A percentile compares a stretch with the other conserved stretches of the same genome.
Evolutionary conservation across 1,140 invertebrate genomes (phyloP).

Genomic region (Heliconius nattereri): DNA sequence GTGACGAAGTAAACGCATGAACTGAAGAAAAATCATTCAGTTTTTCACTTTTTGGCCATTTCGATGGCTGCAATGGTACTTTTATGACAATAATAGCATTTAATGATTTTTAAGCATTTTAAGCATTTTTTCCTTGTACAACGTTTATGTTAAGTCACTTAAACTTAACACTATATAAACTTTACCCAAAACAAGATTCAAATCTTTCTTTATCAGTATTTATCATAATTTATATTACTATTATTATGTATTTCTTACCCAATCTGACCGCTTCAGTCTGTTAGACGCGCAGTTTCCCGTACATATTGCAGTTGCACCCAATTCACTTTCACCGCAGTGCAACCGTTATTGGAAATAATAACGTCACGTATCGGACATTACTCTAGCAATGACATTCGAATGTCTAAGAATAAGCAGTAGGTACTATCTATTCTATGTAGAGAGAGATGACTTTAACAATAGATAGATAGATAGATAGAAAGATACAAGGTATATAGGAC

Average conservation of each 20-base stretch:
- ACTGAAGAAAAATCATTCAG: neutral
- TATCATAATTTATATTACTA: neutral
- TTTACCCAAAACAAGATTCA: neutral
- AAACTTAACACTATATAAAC: neutral
- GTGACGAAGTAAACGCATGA: no score
- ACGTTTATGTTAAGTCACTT: neutral
- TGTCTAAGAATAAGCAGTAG: constrained; percentile 7
- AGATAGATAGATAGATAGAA: no score
- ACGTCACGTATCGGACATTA: constrained; percentile 18
- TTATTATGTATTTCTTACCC: neutral
- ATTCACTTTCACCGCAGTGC: constrained; percentile 33
- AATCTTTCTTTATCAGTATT: neutral
- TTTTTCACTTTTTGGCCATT: neutral
- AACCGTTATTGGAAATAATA: constrained; percentile 24
- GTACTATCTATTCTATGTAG: neutral
- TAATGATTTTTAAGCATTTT: no score
- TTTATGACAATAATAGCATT: neutral
- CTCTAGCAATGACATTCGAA: constrained; percentile 14
- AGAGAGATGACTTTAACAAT: neutral
- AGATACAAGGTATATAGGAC: neutral
- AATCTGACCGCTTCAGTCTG: neutral
- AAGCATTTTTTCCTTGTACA: no score
- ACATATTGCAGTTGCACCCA: constrained; percentile 18
- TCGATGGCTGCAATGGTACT: neutral
- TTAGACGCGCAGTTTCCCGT: neutral